Evolutionary conservation across 2,797 vertebrate species (phyloP).

Genomic region (Tapirus indicus): DNA sequence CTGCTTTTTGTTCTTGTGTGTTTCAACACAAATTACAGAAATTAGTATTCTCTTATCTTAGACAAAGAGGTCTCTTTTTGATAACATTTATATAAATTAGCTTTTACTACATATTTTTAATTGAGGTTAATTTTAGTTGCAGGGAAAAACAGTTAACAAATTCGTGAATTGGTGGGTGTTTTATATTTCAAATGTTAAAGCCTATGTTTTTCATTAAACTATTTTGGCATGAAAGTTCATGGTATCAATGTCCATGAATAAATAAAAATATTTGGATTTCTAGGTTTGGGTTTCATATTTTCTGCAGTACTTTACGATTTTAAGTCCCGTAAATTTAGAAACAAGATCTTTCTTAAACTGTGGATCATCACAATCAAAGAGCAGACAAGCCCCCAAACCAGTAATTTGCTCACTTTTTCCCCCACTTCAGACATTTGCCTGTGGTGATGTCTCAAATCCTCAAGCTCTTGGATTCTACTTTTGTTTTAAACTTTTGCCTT

Average conservation of each 20-base stretch:
- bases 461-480: not conserved
- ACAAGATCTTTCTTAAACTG: not conserved
- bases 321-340: constrained; percentile 3
- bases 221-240: not conserved
- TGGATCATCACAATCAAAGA: not conserved
- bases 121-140: not conserved
- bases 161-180: not conserved
- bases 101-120: not conserved
- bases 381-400: not conserved
- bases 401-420: not conserved
- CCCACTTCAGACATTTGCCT: not conserved
- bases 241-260: not conserved
- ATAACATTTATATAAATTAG: not conserved
- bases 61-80: not conserved
- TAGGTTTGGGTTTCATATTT: not conserved
- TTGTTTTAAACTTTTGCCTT: not conserved
- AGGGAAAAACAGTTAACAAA: constrained; percentile 10
- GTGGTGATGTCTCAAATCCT: not conserved
- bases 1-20: not conserved
- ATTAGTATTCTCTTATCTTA: not conserved
- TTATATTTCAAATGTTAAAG: constrained; percentile 4
- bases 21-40: not conserved
- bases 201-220: not conserved
- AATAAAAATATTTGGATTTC: constrained; percentile 41
- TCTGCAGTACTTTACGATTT: not conserved